Conservation (phyloP, 30 jellyfish, hydroid and myxozoan species). For the Aurelia aurita region DNA sequence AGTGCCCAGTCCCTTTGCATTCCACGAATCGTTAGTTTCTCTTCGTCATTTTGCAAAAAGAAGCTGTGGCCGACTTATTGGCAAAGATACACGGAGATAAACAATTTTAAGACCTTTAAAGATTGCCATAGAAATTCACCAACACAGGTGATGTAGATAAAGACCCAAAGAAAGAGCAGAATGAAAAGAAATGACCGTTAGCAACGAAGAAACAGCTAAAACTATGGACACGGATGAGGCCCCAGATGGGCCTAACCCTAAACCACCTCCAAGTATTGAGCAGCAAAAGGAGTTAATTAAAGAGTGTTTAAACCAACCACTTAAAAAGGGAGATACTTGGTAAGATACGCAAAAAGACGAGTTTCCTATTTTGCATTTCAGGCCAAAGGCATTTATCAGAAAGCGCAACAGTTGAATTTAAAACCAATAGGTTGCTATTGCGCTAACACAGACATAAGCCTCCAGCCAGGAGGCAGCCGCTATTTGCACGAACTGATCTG, state of each 20-base stretch:
- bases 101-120: no score
- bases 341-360: not conserved
- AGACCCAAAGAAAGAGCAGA: not conserved
- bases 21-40: not conserved
- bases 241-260: constrained; percentile 67
- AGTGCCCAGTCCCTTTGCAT: constrained; percentile 7
- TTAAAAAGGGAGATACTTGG: constrained; percentile 67
- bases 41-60: not conserved
- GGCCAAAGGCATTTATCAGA: no score
- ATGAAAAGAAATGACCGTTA: constrained; percentile 33
- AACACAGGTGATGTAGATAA: not conserved
- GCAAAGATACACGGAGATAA: no score
- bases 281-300: constrained; percentile 34
- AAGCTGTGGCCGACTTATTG: no score
- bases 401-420: constrained; percentile 1
- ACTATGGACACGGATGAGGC: constrained; percentile 54
- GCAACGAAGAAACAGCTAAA: constrained; percentile 51
- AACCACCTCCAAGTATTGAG: constrained; percentile 38
- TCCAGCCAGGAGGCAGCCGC: not conserved
- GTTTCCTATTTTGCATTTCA: no score
- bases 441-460: not conserved
- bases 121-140: not conserved
- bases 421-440: no score
- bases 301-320: not conserved
- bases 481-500: no score